Base-by-base conservation (phyloP, 1,140 invertebrate genomes). In the Cylas formicarius region DNA sequence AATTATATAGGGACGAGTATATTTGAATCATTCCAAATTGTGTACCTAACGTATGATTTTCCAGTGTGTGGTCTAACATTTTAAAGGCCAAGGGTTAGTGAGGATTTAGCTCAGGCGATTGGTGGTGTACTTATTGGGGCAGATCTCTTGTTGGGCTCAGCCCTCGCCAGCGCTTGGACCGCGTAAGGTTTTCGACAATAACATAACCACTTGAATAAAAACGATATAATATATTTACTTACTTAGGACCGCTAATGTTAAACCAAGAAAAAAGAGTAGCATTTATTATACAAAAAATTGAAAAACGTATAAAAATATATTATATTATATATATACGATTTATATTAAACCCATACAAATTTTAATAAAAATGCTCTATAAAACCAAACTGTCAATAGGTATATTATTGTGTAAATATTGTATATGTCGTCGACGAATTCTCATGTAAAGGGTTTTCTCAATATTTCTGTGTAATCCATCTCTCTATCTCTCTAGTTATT, bases 161-260 rank as follows among this genome's bases (percentile, higher is more conserved):
- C n/a, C n/a, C n/a, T n/a, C n/a, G n/a, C n/a, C n/a, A n/a, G n/a
- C n/a, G n/a, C n/a, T n/a, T n/a, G n/a, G n/a, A n/a, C n/a, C n/a
- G n/a, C n/a, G 24, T 38, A 60, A 58, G 49, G 53, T 63, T 63
- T 60, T 64, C 64, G 63, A 66, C 63, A 66, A 66, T 66, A 66
- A 66, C 49, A 56, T 66, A 65, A 59, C 56, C 56, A 60, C 64
- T 63, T 63, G 57, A 20, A n/a, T n/a, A n/a, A n/a, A n/a, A n/a
- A n/a, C 37, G 22, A 62, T 63, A 65, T 58, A 58, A 59, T 57
- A 14, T 20, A 19, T 52, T 50, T 58, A 60, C 55, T 54, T 59
- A 57, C 48, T 52, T 55, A 57, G 55, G 57, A 61, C 53, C 53
- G 58, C 60, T 60, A 58, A 59, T 55, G 52, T 60, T 62, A 61